These are phyloP conservation scores for Catocala sponsa DNA, from an alignment of 2,888 invertebrate species.

Conservation along the genomic window DNA sequence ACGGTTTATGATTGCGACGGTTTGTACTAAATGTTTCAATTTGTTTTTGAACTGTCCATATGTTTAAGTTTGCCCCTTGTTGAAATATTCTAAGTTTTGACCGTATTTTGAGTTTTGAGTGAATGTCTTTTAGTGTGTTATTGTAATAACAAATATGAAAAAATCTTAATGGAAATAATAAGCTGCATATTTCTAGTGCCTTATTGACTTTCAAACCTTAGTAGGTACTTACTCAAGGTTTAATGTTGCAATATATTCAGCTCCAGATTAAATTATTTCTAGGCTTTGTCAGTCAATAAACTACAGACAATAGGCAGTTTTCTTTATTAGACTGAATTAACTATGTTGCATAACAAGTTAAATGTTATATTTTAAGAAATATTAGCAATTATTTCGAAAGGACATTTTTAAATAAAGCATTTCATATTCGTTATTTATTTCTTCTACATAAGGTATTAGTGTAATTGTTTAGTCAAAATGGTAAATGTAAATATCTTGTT, in stretches of 20 bases:
- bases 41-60: constrained; percentile 78
- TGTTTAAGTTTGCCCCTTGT: constrained; percentile 66
- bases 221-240: constrained; percentile 30
- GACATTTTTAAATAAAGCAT: constrained; percentile 83
- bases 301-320: constrained; percentile 70
- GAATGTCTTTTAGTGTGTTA: constrained; percentile 66
- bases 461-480: constrained; percentile 85
- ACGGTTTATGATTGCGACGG: constrained; percentile 64
- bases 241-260: constrained; percentile 14
- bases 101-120: constrained; percentile 63
- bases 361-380: constrained; percentile 79
- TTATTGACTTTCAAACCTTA: constrained; percentile 82
- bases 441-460: constrained; percentile 83
- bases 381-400: constrained; percentile 77
- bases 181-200: constrained; percentile 78
- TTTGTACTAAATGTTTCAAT: constrained; percentile 79
- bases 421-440: constrained; percentile 88
- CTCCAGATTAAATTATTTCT: constrained; percentile 26
- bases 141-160: constrained; percentile 81
- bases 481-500: constrained; percentile 86
- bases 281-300: constrained; percentile 77
- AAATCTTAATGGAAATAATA: constrained; percentile 60
- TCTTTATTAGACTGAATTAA: constrained; percentile 80
- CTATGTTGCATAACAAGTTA: constrained; percentile 77
- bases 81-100: constrained; percentile 56